Conservation (phyloP, 2,113 vertebrate species). For the Xenopus borealis region DNA sequence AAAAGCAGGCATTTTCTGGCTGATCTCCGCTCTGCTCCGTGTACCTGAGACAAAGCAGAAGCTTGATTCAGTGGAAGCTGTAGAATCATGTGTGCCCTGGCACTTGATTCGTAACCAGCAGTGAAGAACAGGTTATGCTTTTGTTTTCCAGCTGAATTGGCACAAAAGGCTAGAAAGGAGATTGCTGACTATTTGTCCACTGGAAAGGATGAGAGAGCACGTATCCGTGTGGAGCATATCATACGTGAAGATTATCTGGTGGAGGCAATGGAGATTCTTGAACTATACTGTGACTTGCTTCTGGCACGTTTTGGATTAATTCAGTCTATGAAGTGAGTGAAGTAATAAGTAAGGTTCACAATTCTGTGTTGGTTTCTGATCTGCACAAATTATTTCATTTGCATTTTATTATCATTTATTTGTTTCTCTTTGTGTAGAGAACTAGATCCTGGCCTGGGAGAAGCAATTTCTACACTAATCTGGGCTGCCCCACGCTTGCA, state of each 20-base stretch:
- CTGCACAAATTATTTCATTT: no score
- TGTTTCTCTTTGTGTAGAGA: constrained; percentile 68
- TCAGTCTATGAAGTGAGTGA: constrained; percentile 95
- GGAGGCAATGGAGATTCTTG: constrained; percentile 98
- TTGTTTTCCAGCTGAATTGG: constrained; percentile 80
- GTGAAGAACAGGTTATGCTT: background rate
- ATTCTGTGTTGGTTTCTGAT: no score
- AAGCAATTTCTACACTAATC: constrained; percentile 94
- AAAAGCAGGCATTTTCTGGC: no score
- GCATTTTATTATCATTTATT: background rate
- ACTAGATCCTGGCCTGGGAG: constrained; percentile 88
- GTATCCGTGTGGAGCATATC: constrained; percentile 97
- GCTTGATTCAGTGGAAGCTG: no score
- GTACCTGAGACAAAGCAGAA: no score
- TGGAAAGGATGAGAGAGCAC: constrained; percentile 92
- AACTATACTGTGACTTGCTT: constrained; percentile 93
- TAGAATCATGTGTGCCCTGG: no score
- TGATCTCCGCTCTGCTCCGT: no score
- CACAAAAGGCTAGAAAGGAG: constrained; percentile 96
- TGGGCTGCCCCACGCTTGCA: constrained; percentile 96
- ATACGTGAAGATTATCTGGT: constrained; percentile 97
- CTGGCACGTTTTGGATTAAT: constrained; percentile 92
- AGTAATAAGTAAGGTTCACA: no score
- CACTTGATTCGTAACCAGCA: no score
- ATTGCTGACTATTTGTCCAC: constrained; percentile 95